Evolutionary conservation across 2,113 vertebrate genomes (phyloP).

Genomic region (Catharus minimus): DNA sequence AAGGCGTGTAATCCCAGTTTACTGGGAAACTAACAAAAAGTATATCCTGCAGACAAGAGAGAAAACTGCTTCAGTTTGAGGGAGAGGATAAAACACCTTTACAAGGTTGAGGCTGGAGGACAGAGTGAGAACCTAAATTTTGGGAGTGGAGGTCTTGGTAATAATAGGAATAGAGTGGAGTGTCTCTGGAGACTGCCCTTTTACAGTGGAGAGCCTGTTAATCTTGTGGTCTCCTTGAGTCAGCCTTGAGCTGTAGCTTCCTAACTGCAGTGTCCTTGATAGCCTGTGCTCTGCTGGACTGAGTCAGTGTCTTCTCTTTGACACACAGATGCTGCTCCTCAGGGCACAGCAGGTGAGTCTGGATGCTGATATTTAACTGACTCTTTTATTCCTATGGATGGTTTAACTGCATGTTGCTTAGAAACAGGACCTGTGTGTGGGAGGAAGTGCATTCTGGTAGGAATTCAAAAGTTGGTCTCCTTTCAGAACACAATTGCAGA

Average conservation of each 20-base stretch:
- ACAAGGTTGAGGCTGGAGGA: not conserved
- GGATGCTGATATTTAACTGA: not conserved
- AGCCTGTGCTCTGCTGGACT: not conserved
- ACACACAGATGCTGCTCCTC: not conserved
- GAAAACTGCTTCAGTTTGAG: not conserved
- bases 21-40: not conserved
- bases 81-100: not conserved
- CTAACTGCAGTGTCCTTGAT: fast-evolving
- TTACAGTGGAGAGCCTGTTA: not conserved
- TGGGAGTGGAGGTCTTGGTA: not conserved
- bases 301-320: not conserved
- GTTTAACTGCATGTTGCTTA: not conserved
- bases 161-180: not conserved
- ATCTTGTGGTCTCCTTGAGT: not conserved
- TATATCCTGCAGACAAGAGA: not conserved
- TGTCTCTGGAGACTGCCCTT: not conserved
- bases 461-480: not conserved
- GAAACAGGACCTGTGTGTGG: not conserved
- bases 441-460: not conserved
- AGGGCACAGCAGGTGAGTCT: conserved; percentile 2
- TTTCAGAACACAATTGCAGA: not conserved
- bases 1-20: not conserved
- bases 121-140: not conserved
- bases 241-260: not conserved
- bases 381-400: not conserved